Evolutionary conservation across 2,797 vertebrate species (phyloP), one percentile per base, ranked within the genome.

Genomic region (Pagetopsis macropterus): DNA sequence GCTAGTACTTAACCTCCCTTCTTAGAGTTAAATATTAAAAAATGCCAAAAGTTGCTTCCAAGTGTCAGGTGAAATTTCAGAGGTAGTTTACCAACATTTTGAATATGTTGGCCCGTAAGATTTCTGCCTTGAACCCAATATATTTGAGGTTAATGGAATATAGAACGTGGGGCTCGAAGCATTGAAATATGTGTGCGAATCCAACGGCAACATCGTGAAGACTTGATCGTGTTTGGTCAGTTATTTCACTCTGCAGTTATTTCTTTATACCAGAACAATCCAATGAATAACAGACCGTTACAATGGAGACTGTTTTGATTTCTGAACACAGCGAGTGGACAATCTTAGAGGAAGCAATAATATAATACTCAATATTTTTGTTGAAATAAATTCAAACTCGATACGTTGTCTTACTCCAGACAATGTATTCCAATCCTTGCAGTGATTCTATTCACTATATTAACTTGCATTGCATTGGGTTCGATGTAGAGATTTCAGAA

Each of bases 401-500:
- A 17, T 33, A 54, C n/a, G 17, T 23, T 62, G 50, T 9, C 13
- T 10, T 37, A 9, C 44, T 13, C 37, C 56, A 72, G 8, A 43
- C 12, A 73, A 40, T n/a, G 11, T 23, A 43, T 31, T 12, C 43
- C 27, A 21, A 55, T 59, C 48, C 33, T 55, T 0, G 5, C 52
- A 17, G 43, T 27, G 3, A 67, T 40, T 54, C 43, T 31, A 51
- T 54, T 60, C 55, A 41, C 66, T 54, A 37, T 31, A 51, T 54
- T 60, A 51, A 41, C 70, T 52, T 72, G 44, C 11, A 45, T 33
- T 60, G 51, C n/a, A 14, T 43, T 16, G 27, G 21, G 3, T 3
- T 54, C 27, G 49, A 60, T 41, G 46, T 48, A 68, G 46, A 75
- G 63, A 68, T 67, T 54, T 68, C 49, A 43, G n/a, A 82, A n/a